Evolutionary conservation across 2,113 vertebrate species (phyloP).

Genomic region (Lamprotornis superbus): DNA sequence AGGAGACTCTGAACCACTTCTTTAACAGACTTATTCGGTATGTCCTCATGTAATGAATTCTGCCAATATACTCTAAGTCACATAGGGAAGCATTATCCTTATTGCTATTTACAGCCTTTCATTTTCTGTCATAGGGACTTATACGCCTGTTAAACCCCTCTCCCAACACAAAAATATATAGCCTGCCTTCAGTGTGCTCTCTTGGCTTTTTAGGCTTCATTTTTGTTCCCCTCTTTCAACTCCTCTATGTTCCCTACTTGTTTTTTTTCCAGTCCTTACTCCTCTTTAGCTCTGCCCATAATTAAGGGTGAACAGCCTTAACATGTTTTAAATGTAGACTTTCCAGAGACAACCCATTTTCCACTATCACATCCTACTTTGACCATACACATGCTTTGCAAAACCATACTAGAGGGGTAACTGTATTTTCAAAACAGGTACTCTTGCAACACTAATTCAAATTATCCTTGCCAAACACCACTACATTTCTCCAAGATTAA

Average conservation of each 20-base stretch:
- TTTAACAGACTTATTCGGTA: not conserved
- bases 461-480: not conserved
- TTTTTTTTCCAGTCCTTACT: not conserved
- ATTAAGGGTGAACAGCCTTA: not conserved
- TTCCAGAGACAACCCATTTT: not conserved
- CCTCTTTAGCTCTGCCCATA: not conserved
- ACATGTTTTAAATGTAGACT: not conserved
- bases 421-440: not conserved
- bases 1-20: not conserved
- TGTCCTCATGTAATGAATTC: not conserved
- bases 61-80: not conserved
- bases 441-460: not conserved
- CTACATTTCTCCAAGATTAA: not conserved
- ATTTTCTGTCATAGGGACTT: not conserved
- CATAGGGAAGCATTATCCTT: not conserved
- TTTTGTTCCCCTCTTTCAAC: not conserved
- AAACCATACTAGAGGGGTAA: not conserved
- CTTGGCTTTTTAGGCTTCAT: not conserved
- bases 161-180: not conserved
- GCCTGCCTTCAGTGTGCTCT: not conserved
- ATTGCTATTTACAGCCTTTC: not conserved
- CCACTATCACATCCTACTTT: not conserved
- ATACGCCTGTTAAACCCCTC: not conserved
- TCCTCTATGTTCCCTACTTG: not conserved
- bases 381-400: accelerated